These are phyloP conservation scores for Orthonychiurus folsomi DNA, from an alignment of 2,888 invertebrate species.

Conservation along the genomic window DNA sequence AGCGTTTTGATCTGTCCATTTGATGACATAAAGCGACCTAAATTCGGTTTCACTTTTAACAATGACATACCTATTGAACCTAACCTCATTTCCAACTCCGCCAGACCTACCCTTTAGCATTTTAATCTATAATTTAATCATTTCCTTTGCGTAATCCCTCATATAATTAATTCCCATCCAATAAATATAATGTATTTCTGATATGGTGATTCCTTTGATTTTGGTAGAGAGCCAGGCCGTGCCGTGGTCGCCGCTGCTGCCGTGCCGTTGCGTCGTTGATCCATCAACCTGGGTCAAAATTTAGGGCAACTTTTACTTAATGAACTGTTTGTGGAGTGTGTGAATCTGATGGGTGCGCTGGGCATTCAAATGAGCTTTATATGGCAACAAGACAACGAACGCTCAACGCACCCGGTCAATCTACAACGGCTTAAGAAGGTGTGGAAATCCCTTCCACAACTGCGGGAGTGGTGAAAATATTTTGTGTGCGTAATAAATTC, in stretches of 20 bases:
- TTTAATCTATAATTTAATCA: neutral
- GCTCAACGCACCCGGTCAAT: neutral
- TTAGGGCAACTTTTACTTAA: slow-evolving; percentile 18
- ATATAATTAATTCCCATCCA: neutral
- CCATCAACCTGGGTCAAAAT: slow-evolving; percentile 16
- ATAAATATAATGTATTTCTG: neutral
- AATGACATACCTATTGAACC: no score
- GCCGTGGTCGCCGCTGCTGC: neutral
- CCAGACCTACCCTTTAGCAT: neutral
- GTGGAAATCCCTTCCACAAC: no score
- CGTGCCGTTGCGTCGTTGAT: neutral
- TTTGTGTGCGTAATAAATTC: no score
- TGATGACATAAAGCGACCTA: no score
- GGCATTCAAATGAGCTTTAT: neutral
- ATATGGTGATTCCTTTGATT: neutral
- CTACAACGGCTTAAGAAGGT: no score
- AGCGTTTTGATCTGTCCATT: no score
- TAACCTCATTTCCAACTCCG: no score
- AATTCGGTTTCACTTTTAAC: no score
- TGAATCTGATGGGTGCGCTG: neutral
- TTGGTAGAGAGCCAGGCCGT: neutral
- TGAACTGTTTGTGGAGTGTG: neutral
- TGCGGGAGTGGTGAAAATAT: no score
- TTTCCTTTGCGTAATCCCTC: neutral
- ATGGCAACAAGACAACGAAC: neutral